Evolutionary conservation across 2,797 vertebrate species (phyloP).

Genomic region (Delichon dasypus): DNA sequence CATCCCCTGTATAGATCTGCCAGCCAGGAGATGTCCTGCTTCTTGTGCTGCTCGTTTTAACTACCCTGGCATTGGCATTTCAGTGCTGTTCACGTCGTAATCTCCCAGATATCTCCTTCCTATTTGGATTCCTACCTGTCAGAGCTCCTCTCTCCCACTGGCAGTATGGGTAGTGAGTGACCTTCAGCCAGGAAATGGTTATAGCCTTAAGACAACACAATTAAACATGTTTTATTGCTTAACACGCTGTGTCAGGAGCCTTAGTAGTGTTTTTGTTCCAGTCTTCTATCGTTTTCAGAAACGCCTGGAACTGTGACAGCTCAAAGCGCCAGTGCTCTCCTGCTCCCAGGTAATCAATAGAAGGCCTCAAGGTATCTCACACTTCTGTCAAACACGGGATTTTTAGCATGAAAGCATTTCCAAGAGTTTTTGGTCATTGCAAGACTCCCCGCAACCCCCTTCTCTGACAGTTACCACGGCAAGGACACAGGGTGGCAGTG

Average conservation of each 20-base stretch:
- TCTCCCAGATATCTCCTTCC: constrained; percentile 22
- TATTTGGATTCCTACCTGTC: constrained; percentile 5
- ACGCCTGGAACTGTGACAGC: constrained; percentile 49
- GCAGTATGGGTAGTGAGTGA: neutral
- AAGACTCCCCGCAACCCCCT: neutral
- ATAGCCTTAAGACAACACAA: constrained; percentile 53
- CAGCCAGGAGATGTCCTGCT: neutral
- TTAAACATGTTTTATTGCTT: constrained; percentile 34
- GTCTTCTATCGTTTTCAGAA: constrained; percentile 60
- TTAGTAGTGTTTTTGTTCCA: constrained; percentile 46
- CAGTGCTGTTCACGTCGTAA: neutral
- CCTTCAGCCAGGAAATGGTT: constrained; percentile 47
- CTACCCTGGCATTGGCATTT: neutral
- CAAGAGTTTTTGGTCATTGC: neutral
- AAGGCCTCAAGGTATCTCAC: constrained; percentile 54
- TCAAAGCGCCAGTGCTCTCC: constrained; percentile 23
- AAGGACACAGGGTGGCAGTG: neutral
- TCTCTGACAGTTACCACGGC: neutral
- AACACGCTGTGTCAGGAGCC: constrained; percentile 31
- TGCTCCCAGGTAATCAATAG: constrained; percentile 56
- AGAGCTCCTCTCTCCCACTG: neutral
- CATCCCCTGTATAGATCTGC: neutral
- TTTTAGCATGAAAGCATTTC: constrained; percentile 2
- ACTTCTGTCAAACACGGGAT: constrained; percentile 14
- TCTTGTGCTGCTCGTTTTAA: neutral